phyloP scores from a whole-genome alignment of 2,797 vertebrate species.

The Enteromius paludinosus region DNA sequence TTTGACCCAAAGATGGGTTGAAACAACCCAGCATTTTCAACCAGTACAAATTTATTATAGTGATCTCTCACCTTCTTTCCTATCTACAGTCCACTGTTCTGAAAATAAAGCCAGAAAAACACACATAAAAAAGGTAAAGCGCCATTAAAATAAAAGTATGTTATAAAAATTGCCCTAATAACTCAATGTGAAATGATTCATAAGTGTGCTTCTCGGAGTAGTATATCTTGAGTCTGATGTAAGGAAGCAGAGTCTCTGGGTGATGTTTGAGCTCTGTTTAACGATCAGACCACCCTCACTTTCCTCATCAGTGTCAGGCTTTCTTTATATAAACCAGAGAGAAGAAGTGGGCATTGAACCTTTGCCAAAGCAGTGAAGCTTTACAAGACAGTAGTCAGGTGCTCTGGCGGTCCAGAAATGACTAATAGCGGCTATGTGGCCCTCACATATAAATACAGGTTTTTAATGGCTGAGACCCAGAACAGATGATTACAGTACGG shows the following conservation, averaged over 20 bases:
- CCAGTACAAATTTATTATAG: too few species aligned
- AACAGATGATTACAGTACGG: conserved; percentile 76
- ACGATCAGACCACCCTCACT: conserved; percentile 58
- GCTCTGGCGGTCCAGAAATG: conserved; percentile 37
- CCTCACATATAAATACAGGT: conserved; percentile 66
- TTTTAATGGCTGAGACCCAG: conserved; percentile 69
- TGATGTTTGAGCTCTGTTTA: conserved; percentile 47
- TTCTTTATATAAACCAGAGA: conserved; percentile 55
- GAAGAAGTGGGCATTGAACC: conserved; percentile 59
- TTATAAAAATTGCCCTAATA: conserved; percentile 19
- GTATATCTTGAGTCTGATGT: neutral
- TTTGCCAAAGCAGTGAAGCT: conserved; percentile 52
- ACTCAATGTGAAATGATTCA: neutral
- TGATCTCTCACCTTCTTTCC: neutral
- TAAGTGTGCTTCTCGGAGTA: conserved; percentile 8
- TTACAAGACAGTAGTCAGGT: conserved; percentile 57
- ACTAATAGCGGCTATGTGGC: conserved; percentile 48
- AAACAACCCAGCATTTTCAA: neutral
- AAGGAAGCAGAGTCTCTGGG: conserved; percentile 24
- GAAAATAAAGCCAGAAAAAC: conserved; percentile 3
- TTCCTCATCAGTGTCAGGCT: conserved; percentile 51
- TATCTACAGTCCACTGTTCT: neutral
- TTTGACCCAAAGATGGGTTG: too few species aligned
- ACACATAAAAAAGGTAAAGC: neutral
- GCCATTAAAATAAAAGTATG: neutral